A percentile compares a stretch with the other conserved stretches of the same genome.
Conservation (phyloP, 2,888 invertebrate species). For the Amphipoea oculea region DNA sequence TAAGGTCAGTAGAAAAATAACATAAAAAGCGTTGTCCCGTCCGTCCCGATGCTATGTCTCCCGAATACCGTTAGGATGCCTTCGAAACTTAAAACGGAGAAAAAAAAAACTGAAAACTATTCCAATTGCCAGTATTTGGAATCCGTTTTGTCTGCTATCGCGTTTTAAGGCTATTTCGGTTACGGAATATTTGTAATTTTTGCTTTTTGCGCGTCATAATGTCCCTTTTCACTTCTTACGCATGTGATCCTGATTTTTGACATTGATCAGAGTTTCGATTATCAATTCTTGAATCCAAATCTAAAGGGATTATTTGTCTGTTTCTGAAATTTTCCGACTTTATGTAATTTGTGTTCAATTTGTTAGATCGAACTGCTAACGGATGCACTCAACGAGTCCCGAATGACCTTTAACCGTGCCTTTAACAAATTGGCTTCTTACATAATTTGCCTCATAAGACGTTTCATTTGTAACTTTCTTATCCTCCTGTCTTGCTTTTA, state of each 20-base stretch:
- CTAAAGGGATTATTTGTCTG: neutral
- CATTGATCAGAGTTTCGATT: slow-evolving; percentile 45
- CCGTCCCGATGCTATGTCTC: slow-evolving; percentile 87
- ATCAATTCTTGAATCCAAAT: neutral
- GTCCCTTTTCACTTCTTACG: slow-evolving; percentile 53
- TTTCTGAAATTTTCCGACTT: neutral
- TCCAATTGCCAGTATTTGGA: slow-evolving; percentile 90
- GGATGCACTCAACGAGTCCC: neutral
- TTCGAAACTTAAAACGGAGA: slow-evolving; percentile 81
- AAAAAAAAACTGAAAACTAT: slow-evolving; percentile 86
- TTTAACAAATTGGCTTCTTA: slow-evolving; percentile 34
- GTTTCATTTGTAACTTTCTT: slow-evolving; percentile 24
- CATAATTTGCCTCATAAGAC: slow-evolving; percentile 6
- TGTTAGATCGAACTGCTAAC: slow-evolving; percentile 2
- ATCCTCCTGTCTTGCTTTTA: slow-evolving; percentile 2
- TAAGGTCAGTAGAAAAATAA: slow-evolving; percentile 87
- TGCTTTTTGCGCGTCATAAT: slow-evolving; percentile 58
- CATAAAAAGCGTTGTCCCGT: slow-evolving; percentile 84
- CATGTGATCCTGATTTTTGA: slow-evolving; percentile 57
- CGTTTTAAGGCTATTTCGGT: slow-evolving; percentile 72
- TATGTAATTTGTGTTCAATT: slow-evolving; percentile 1
- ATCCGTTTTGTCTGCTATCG: slow-evolving; percentile 88
- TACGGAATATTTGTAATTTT: slow-evolving; percentile 63
- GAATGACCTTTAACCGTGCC: slow-evolving; percentile 24
- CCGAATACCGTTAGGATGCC: slow-evolving; percentile 89